Base-by-base conservation (phyloP, 2,113 vertebrate genomes). In the Noturus placidus region DNA sequence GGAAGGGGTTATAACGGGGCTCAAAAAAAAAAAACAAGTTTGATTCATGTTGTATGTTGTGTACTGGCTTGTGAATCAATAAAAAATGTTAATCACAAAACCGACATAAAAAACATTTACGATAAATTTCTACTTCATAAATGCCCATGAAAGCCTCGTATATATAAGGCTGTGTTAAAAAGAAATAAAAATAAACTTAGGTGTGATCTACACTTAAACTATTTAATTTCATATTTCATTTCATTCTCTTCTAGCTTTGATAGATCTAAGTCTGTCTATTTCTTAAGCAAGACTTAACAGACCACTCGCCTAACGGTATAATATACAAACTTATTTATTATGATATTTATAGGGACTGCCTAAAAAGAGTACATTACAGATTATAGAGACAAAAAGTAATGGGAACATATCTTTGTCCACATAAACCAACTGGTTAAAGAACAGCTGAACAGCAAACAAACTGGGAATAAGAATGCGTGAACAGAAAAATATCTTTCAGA, bases 301-400 rank as follows among this genome's bases (percentile, higher is more conserved):
- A 77, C 11, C 54, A 76, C 46, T 46, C 52, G 61, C 20, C 14
- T 20, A 63, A 38, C 22, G 42, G 56, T 77, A 59, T 20, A 74
- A 56, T 13, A 72, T 72, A 46, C 33, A 86, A 63, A 61, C 10
- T 7, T 14, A 56, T 74, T 85, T 74, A 85, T 85, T 74, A 11
- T 19, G 5, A 20, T 79, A 10, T 33, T 9, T 50, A 50, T 50
- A 50, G 46, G 50, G 52, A 20, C 52, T 79, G 46, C 1, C 1
- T 38, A n/a, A 19, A 54, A 56, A 33, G 27, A 79, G 77, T 22
- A 81, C 54, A 81, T 59, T 35, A 57, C 4, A 81, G 54, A 59
- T 77, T 46, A 77, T 33, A 46, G 13, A 85, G 33, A 78, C 30
- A 69, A 65, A 22, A 50, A 17, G 19, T 4, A 56, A 50, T 10